Base-by-base conservation (phyloP, 2,888 invertebrate species). In the Caenorhabditis sp. region DNA sequence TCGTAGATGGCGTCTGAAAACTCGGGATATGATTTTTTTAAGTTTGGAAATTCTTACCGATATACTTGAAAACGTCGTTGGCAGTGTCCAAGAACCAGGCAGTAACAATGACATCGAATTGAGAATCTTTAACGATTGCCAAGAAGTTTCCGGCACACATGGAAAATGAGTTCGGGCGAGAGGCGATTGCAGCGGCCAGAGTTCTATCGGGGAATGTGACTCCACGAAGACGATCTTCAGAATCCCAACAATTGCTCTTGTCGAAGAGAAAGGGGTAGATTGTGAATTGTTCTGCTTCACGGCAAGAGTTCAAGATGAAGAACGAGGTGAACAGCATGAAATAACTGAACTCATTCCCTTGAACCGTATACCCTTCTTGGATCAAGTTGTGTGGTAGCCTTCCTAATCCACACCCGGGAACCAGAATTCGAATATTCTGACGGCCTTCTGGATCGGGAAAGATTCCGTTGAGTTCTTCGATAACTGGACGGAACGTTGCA, bases 11-110 rank as follows among this genome's bases (percentile, higher is more conserved):
- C 75, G 10, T 85, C 85, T 84, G 72, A 22, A 84, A 73, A 41
- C 49, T 31, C 14, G 19, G 56, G 28, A 14, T 16, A 44, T 41
- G n/a, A 38, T 10, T 49, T 7, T n/a, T 22, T 0, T 19, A n/a
- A n/a, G 14, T 26, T 35, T 1, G 7, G 12, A 47, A 72, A n/a
- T 16, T 16, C 8, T 14, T 44, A 87, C 87, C 97, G 41, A 99
- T 95, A 91, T 98, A 98, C 91, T 96, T 95, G 4, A 98, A 95
- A 22, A 98, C 95, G 93, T 99, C 99, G 81, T 96, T 96, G 0
- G 98, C 98, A 91, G 99, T 99, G 93, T 99, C 99, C 75, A 99
- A 96, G 93, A 99, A 99, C 94, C 99, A 99, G 89, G 98, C 97
- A 0, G 98, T 97, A 0, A 96, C 96, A 0, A 99, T 95, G 92